Evolutionary conservation across 2,797 vertebrate genomes (phyloP), one percentile per base, ranked within the genome.

Genomic region (Poecile montanus): DNA sequence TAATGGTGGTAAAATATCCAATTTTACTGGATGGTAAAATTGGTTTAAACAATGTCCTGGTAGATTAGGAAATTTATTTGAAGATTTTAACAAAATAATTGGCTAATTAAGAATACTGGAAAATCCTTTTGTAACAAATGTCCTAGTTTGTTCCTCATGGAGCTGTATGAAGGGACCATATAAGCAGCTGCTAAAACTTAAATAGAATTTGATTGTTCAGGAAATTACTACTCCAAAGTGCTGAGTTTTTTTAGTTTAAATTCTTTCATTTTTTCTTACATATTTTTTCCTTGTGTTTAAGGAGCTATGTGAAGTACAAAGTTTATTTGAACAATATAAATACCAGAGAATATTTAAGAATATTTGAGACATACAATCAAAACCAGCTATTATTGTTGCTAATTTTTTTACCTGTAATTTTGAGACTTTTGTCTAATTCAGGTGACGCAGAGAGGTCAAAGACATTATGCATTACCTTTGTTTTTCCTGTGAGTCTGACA

Each of bases 171-270:
- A 67, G n/a, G 20, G 23, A n/a, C 6, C 32, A 58, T 36, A 50
- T 44, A 83, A 70, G 23, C 36, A 72, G 44, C n/a, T 29, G 30
- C 21, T 78, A 40, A 78, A 82, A 61, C 13, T 26, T 80, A 32
- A 27, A 30, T 61, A 47, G 11, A 63, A 45, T 66, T 58, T 48
- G 29, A 40, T 83, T 73, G 4, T 48, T 76, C 76, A 61, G 44
- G 26, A 85, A 50, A 68, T 88, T 67, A 30, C 13, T 79, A 10
- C 10, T 5, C 20, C 13, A 34, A 5, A 23, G 15, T 68, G 19
- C 12, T 44, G 38, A 5, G 1, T 0, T 0, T 21, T n/a, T 71
- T 40, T 3, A 20, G 21, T 74, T 48, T 67, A 42, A 68, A 16
- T 2, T n/a, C 23, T 71, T 68, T 34, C 4, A 30, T 45, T 75